Evolutionary conservation across 2,888 invertebrate species (phyloP).

Genomic region (Acrobeloides nanus): DNA sequence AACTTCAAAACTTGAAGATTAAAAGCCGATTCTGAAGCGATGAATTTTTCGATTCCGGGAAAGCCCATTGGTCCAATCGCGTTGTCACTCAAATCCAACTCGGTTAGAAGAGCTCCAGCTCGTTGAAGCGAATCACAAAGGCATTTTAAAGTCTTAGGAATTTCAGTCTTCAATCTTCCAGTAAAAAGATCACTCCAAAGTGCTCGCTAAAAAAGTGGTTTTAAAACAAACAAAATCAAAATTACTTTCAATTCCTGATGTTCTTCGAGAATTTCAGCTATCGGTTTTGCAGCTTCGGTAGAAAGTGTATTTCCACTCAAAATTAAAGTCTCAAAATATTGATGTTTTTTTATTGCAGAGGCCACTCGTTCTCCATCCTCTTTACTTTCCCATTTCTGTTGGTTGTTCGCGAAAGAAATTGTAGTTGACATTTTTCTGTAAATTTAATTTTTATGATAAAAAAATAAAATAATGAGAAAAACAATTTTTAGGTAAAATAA

Average conservation of each 20-base stretch:
- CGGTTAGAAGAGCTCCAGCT: constrained; percentile 72
- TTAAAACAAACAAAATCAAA: too few species aligned
- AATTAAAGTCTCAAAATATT: too few species aligned
- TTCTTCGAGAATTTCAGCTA: too few species aligned
- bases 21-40: constrained; percentile 76
- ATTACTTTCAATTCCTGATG: too few species aligned
- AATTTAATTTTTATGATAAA: too few species aligned
- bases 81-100: constrained; percentile 88
- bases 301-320: constrained; percentile 48
- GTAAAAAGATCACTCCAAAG: constrained; percentile 96
- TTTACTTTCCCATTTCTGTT: too few species aligned
- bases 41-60: constrained; percentile 71
- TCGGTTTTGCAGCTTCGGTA: constrained; percentile 28
- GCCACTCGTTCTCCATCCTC: too few species aligned
- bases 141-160: constrained; percentile 75
- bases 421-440: too few species aligned
- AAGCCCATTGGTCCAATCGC: constrained; percentile 93
- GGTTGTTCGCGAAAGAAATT: too few species aligned
- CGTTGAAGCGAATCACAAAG: constrained; percentile 73
- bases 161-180: constrained; percentile 84
- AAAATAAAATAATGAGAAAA: too few species aligned
- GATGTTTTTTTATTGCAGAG: too few species aligned
- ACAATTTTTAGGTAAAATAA: too few species aligned
- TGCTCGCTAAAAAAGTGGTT: constrained; percentile 63
- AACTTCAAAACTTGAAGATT: constrained; percentile 73